Base-by-base conservation (phyloP, 2,888 invertebrate species). In the Imbricaverruca yamaguchii region DNA sequence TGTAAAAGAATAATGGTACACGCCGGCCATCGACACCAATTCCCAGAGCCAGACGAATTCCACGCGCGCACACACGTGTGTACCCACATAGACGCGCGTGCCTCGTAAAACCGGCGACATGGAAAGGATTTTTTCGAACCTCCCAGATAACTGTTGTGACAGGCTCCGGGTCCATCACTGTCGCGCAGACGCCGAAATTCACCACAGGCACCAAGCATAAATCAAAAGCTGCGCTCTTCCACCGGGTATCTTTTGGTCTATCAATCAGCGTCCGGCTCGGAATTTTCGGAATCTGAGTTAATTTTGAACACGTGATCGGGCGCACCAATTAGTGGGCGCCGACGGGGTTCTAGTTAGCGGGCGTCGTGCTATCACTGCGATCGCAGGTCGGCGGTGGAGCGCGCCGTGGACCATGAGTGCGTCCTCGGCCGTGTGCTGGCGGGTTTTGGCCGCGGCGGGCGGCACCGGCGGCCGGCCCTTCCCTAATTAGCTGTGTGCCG, bases 301-400 rank as follows among this genome's bases (percentile, higher is more conserved):
- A 53, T 74, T 74, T 74, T 25, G 53, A 53, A 74, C 74, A 74
- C 53, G 53, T 53, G 74, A 53, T 53, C 8, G 0, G 39, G 13
- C 10, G 53, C 6, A 53, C 74, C 74, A 74, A 74, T 74, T 74
- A 74, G 74, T 53, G 74, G 53, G 9, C 23, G 4, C 74, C 53
- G 74, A 21, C 74, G 18, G 53, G 74, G 65, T 25, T 53, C 74
- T 74, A 74, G 74, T 74, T 74, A 74, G 74, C 53, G 39, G 53
- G 4, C 25, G 74, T 18, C 53, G 53, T 74, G 74, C 12, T 74
- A 74, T 74, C 74, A 21, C 18, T 18, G 6, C 13, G 61, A 67
- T 67, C 67, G 7, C 65, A 9, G 65, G 10, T 0, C 67, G 67
- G 67, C 67, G 67, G 25, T 25, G 13, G 67, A 23, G 67, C 4